A percentile compares a stretch with the other conserved stretches of the same genome.
Evolutionary conservation across 2,113 vertebrate species (phyloP).

Genomic region (Heliornis fulica): DNA sequence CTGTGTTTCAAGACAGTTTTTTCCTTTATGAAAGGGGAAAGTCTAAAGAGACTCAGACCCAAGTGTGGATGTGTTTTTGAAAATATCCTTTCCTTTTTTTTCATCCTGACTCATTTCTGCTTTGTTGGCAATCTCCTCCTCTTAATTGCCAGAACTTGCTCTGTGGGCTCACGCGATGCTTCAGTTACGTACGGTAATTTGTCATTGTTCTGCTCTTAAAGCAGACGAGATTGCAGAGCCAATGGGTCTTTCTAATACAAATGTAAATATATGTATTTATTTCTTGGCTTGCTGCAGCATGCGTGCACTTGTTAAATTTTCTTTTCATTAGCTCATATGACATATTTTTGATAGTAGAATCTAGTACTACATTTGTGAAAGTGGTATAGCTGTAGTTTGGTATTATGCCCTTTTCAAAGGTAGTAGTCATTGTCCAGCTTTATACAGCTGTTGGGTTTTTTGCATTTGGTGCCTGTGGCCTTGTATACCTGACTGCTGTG

Average conservation of each 20-base stretch:
- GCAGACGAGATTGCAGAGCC: not conserved
- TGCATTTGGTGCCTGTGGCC: not conserved
- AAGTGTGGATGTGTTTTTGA: not conserved
- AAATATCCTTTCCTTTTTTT: not conserved
- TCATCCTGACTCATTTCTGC: not conserved
- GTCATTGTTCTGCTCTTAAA: not conserved
- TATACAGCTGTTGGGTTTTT: not conserved
- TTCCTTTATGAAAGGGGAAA: not conserved
- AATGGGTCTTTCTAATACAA: not conserved
- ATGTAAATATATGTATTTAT: slow-evolving; percentile 10
- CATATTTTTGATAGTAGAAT: slow-evolving; percentile 15
- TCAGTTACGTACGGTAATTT: not conserved
- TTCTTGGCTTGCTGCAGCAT: slow-evolving; percentile 9
- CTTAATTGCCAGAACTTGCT: not conserved
- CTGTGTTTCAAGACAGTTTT: not conserved
- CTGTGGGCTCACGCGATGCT: not conserved
- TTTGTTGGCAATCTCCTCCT: not conserved
- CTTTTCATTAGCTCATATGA: slow-evolving; percentile 34
- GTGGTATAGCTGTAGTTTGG: not conserved
- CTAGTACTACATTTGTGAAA: not conserved
- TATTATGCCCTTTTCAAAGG: not conserved
- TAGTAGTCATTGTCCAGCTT: not conserved
- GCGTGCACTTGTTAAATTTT: not conserved
- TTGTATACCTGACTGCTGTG: not conserved
- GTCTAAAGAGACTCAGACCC: not conserved